Base-by-base conservation (phyloP, 2,888 invertebrate genomes). In the Trilocha varians region DNA sequence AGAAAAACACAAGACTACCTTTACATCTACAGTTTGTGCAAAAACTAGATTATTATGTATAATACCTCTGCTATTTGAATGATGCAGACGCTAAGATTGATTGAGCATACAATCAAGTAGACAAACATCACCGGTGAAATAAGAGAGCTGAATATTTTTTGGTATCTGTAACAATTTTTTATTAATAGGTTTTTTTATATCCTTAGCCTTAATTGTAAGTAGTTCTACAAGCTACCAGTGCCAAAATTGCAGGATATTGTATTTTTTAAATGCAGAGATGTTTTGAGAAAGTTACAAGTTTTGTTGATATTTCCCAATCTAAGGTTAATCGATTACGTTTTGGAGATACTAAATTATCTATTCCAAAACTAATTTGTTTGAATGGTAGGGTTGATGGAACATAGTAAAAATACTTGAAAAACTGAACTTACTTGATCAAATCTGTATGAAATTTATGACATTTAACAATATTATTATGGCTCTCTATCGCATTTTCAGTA, bases 41-140 rank as follows among this genome's bases (percentile, higher is more conserved):
- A 5, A 1, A 42, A 33, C 16, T 4, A 34, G 37, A 34, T 39
- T n/a, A 16, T 36, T 11, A 16, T 16, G 18, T 39, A 11, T 18
- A 15, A 9, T 47, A 77, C 79, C 63, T 67, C 53, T 13, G 63
- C 68, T 38, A 78, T 66, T 45, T 75, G 59, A 38, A 70, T 71
- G 41, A 78, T 78, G 38, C 65, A 66, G 9, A 76, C 63, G 32
- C 78, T 77, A 33, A 78, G 63, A 48, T 75, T 78, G 1, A 74
- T 62, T 6, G 76, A 68, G 42, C 69, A 65, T 2, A 72, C 59
- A 13, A 73, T 46, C 34, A 78, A 55, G 41, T 78, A 78, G n/a
- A 72, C 37, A 39, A 73, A 76, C 78, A 79, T 78, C 2, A 66
- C 62, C 1, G 63, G 60, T 2, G 78, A 76, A 49, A 77, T 70